Evolutionary conservation across 2,888 invertebrate species (phyloP), one percentile per base, ranked within the genome.

Genomic region (Sarcophaga rosellei): DNA sequence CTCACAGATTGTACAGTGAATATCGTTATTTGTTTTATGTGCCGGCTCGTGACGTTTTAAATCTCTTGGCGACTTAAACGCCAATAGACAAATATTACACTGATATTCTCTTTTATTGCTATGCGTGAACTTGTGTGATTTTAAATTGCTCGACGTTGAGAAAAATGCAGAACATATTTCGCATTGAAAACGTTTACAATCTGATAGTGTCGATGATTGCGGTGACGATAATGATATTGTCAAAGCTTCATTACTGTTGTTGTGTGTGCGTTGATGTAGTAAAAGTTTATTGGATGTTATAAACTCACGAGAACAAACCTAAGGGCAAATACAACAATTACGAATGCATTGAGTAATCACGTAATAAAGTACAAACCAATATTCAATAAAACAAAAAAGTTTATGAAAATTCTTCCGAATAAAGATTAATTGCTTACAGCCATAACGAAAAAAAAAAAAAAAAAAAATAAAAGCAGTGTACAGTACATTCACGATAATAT

Each of bases 141-240:
- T 90, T 25, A 90, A 74, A 88, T 90, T 90, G 65, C 90, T 90
- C 12, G 90, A 90, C 11, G 90, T 90, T 59, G 89, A 89, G 69
- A 90, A 90, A 79, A 90, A 90, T 47, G 88, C 88, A 5, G 90
- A 87, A 83, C 90, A 90, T 47, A 90, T 88, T 82, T 90, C 90
- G 70, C 90, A 90, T 69, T 90, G 90, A 88, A 89, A 90, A 53
- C 90, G 90, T 70, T 89, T 86, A 23, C 45, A 23, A n/a, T 45
- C 15, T 21, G 75, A 75, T 69, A n/a, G 20, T 23, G 35, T 62
- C 66, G 53, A 53, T 21, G 45, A 68, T 62, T 15, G 15, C 10
- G 61, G 6, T 53, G 70, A 53, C 47, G 69, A 15, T 23, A 23
- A 23, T 25, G 70, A 11, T 57, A 70, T n/a, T 70, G 57, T 35